Percentiles rank a stretch among this genome's conserved stretches.
These are phyloP conservation scores for Quadroppia sp. DNA, from an alignment of 2,888 invertebrate species.

Conservation along the genomic window DNA sequence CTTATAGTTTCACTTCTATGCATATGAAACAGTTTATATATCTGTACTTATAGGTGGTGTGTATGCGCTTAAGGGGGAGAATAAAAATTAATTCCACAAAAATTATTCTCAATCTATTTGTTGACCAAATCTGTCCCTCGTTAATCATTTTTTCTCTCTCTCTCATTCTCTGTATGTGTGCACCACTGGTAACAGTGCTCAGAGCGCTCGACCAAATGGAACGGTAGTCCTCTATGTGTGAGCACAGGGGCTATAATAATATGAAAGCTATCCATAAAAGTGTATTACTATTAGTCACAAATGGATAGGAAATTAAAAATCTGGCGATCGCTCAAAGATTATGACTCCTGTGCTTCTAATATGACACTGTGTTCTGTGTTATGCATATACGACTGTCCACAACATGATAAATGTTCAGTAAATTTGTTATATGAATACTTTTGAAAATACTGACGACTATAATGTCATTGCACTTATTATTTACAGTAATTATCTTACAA, in stretches of 20 bases:
- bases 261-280: neutral
- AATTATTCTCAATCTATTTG: constrained; percentile 12
- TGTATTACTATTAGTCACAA: neutral
- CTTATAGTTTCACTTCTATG: no score
- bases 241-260: neutral
- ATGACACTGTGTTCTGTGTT: no score
- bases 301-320: constrained; percentile 7
- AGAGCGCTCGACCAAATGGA: neutral
- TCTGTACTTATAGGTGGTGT: neutral
- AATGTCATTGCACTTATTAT: no score
- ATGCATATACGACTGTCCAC: no score
- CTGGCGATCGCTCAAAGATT: neutral
- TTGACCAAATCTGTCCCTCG: neutral
- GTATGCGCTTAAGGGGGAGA: neutral
- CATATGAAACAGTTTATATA: neutral
- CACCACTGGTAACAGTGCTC: neutral
- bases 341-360: no score
- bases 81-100: constrained; percentile 12
- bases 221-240: neutral
- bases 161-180: no score
- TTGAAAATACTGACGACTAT: no score
- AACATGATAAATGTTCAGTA: no score
- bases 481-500: no score
- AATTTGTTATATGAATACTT: no score
- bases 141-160: constrained; percentile 8